These are phyloP conservation scores for Lepisosteus osseus DNA, from an alignment of 2,113 vertebrate species.

Conservation along the genomic window DNA sequence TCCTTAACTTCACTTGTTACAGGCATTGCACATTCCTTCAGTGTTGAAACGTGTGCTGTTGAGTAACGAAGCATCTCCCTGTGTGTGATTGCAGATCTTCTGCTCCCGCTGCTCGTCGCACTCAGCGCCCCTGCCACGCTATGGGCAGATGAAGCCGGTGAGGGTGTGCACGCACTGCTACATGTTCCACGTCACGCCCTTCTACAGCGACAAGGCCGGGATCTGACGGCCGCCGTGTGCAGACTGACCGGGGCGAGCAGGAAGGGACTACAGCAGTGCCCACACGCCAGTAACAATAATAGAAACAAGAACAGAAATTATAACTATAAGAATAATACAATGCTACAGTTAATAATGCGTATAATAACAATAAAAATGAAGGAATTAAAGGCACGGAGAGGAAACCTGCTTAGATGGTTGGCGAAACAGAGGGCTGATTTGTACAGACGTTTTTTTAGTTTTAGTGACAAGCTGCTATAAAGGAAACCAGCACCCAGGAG, in stretches of 20 bases:
- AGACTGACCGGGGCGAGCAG: background rate
- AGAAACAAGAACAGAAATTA: background rate
- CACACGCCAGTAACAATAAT: background rate
- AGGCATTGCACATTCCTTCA: too few species aligned
- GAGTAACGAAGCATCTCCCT: too few species aligned
- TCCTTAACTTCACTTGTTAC: too few species aligned
- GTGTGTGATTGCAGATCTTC: slow-evolving; percentile 82
- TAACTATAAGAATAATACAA: background rate
- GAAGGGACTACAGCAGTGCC: background rate
- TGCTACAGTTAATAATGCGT: background rate
- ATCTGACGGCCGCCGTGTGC: slow-evolving; percentile 62
- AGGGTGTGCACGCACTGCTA: slow-evolving; percentile 98
- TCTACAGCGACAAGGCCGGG: slow-evolving; percentile 88
- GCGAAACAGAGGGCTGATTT: slow-evolving; percentile 28
- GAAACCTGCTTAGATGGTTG: slow-evolving; percentile 40
- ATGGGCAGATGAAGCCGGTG: slow-evolving; percentile 93
- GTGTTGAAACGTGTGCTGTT: too few species aligned
- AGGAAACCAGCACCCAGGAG: slow-evolving; percentile 41
- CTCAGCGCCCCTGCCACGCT: slow-evolving; percentile 90
- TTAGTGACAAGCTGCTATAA: slow-evolving; percentile 50
- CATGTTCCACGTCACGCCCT: slow-evolving; percentile 96
- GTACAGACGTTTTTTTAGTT: slow-evolving; percentile 46
- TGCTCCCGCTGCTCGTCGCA: slow-evolving; percentile 96
- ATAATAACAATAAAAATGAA: background rate
- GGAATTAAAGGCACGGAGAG: slow-evolving; percentile 19